A percentile compares a stretch with the other conserved stretches of the same genome.
phyloP scores from a whole-genome alignment of 2,797 vertebrate genomes.

The Avahi laniger region DNA sequence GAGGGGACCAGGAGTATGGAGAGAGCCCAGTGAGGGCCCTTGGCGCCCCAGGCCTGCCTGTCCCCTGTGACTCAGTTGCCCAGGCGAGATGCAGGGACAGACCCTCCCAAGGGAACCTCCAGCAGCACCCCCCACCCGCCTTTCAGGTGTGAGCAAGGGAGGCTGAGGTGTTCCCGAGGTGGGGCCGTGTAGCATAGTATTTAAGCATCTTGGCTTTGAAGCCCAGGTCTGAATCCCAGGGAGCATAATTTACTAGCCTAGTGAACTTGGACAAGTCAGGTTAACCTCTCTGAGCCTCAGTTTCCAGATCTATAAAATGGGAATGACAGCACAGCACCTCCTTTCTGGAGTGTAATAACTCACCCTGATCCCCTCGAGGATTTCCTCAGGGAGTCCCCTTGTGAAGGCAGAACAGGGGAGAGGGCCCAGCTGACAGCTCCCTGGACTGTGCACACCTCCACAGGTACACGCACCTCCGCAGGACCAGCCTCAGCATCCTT shows the following conservation, averaged over 20 bases:
- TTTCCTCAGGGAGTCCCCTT: not conserved
- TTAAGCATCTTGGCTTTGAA: slow-evolving; percentile 60
- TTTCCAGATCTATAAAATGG: slow-evolving; percentile 53
- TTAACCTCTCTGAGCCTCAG: slow-evolving; percentile 50
- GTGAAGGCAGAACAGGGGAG: not conserved
- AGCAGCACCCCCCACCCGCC: not conserved
- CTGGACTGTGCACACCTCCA: not conserved
- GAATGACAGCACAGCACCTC: not conserved
- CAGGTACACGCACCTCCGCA: not conserved
- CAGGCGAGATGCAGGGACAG: slow-evolving; percentile 13
- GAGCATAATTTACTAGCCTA: slow-evolving; percentile 59
- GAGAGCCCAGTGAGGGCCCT: slow-evolving; percentile 70
- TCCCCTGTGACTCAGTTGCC: slow-evolving; percentile 78
- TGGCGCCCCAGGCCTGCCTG: not conserved
- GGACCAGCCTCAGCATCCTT: not conserved
- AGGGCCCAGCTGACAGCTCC: not conserved
- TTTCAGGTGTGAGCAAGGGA: not conserved
- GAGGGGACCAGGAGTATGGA: not conserved
- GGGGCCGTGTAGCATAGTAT: not conserved
- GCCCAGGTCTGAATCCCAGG: slow-evolving; percentile 34
- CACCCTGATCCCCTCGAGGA: not conserved
- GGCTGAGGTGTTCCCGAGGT: not conserved
- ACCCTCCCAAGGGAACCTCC: slow-evolving; percentile 50
- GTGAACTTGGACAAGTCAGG: slow-evolving; percentile 40
- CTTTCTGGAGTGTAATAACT: not conserved